Evolutionary conservation across 64 coral and sea anemone genomes (phyloP).

Genomic region (Porites australiensis): DNA sequence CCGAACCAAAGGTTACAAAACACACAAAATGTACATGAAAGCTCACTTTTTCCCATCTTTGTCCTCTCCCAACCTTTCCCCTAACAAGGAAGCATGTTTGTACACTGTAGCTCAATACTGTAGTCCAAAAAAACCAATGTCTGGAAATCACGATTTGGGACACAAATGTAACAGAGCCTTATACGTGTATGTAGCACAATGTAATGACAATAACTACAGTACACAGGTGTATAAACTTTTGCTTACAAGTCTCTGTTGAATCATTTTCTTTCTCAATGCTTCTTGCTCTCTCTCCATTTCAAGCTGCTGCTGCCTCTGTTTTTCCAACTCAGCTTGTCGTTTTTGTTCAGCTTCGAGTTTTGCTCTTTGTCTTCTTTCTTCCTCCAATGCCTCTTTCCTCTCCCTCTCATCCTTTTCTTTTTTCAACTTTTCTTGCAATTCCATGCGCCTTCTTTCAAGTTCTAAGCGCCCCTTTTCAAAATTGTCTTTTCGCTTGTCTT

Average conservation of each 20-base stretch:
- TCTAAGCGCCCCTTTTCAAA: conserved; percentile 98
- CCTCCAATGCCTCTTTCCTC: conserved; percentile 80
- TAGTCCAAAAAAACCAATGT: too few relatives aligned
- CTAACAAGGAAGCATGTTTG: too few relatives aligned
- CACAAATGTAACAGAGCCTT: too few relatives aligned
- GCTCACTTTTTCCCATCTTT: neutral
- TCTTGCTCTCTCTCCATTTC: conserved; percentile 99
- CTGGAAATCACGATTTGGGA: too few relatives aligned
- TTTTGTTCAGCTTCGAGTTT: conserved; percentile 98
- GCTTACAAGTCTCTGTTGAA: conserved; percentile 95
- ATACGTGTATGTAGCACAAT: too few relatives aligned
- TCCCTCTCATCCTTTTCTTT: conserved; percentile 91
- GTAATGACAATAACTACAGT: too few relatives aligned
- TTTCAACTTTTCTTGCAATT: conserved; percentile 90
- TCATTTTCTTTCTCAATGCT: conserved; percentile 97
- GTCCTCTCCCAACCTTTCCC: too few relatives aligned
- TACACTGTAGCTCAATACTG: too few relatives aligned
- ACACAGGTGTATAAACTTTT: too few relatives aligned
- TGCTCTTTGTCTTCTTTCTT: conserved; percentile 95
- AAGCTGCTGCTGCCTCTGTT: conserved; percentile 93
- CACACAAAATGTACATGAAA: neutral
- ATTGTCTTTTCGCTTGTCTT: conserved; percentile 97
- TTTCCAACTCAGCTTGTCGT: conserved; percentile 96
- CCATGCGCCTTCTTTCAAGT: conserved; percentile 91
- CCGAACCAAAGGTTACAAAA: too few relatives aligned